A percentile compares a stretch with the other conserved stretches of the same genome.
Evolutionary conservation across 2,113 vertebrate species (phyloP).

Genomic region (Corydoras sp.): DNA sequence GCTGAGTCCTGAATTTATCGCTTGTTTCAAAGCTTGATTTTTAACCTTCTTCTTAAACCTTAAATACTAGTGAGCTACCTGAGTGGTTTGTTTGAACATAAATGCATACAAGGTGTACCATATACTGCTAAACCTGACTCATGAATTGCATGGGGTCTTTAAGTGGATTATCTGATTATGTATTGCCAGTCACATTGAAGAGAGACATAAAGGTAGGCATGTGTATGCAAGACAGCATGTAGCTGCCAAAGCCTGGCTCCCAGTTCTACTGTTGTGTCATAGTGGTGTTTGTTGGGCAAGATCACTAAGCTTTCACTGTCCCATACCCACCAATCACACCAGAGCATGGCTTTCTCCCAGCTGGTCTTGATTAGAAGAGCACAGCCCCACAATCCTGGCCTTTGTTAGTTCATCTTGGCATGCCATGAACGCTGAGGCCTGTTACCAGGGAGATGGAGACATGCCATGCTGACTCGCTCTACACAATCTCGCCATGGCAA

Average conservation of each 20-base stretch:
- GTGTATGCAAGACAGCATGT: constrained; percentile 14
- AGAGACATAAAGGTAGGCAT: not conserved
- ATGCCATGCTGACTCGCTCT: constrained; percentile 61
- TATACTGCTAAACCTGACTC: no score
- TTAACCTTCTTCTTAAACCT: no score
- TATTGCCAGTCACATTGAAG: not conserved
- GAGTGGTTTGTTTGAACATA: no score
- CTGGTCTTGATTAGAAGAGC: constrained; percentile 59
- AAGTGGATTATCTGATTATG: no score
- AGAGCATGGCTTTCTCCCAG: constrained; percentile 58
- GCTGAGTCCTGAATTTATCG: no score
- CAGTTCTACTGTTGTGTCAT: constrained; percentile 39
- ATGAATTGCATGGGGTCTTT: not conserved
- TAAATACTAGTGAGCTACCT: no score
- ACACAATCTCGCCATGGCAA: constrained; percentile 13
- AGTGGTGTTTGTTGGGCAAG: constrained; percentile 48
- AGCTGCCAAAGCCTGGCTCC: constrained; percentile 38
- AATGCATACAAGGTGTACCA: no score
- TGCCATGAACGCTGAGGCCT: constrained; percentile 60
- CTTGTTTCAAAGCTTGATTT: no score
- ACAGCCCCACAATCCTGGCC: constrained; percentile 61
- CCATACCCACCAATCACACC: constrained; percentile 62
- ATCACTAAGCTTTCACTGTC: constrained; percentile 64
- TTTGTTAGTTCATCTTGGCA: constrained; percentile 70
- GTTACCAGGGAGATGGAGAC: constrained; percentile 64